Percentiles rank a stretch among this genome's conserved stretches.
phyloP scores from a whole-genome alignment of 2,797 vertebrate species.

The Scleropages formosus region DNA sequence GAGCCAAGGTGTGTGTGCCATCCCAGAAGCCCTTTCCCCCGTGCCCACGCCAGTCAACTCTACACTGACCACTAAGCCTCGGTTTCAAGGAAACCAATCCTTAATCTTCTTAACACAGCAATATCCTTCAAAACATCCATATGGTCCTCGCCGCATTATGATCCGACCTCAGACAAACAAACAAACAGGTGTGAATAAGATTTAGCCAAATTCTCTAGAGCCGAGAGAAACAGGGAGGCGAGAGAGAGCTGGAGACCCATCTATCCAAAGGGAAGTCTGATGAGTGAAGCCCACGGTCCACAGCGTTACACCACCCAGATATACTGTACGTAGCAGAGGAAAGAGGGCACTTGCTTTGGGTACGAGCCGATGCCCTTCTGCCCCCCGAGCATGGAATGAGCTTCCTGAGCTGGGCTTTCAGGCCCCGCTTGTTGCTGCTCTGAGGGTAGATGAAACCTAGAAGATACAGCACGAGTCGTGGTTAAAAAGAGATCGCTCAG shows the following conservation, averaged over 20 bases:
- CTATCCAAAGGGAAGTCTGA: neutral
- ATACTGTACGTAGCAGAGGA: conserved; percentile 23
- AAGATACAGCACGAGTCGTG: conserved; percentile 75
- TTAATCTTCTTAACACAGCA: neutral
- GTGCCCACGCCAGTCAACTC: neutral
- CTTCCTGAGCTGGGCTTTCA: conserved; percentile 90
- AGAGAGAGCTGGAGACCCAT: neutral
- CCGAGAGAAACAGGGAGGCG: neutral
- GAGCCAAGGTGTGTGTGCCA: neutral
- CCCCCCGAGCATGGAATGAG: conserved; percentile 84
- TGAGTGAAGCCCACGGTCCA: neutral
- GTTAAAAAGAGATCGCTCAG: conserved; percentile 61
- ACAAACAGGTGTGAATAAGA: neutral
- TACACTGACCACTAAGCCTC: neutral
- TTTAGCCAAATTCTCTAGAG: conserved; percentile 1
- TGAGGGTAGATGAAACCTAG: conserved; percentile 83
- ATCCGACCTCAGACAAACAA: neutral
- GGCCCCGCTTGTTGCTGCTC: conserved; percentile 81
- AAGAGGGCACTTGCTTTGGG: conserved; percentile 86
- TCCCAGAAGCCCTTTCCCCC: neutral
- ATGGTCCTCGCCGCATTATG: neutral
- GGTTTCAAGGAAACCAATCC: neutral
- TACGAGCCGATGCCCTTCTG: conserved; percentile 82
- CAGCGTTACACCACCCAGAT: conserved; percentile 13
- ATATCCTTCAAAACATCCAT: neutral